Conservation (phyloP, 2,113 vertebrate genomes). For the Galbula dea region DNA sequence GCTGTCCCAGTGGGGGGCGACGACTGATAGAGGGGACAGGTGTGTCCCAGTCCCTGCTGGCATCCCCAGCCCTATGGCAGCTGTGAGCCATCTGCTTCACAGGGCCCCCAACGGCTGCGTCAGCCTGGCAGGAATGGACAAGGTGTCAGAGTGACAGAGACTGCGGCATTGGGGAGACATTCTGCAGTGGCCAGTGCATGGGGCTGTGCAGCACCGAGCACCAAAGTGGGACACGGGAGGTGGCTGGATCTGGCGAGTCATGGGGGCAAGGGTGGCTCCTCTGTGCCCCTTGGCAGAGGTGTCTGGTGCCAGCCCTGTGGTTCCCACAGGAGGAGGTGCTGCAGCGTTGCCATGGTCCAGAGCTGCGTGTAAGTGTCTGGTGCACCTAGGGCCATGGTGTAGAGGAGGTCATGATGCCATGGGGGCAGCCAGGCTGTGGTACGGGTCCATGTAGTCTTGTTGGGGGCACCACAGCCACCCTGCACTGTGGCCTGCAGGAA, state of each 20-base stretch:
- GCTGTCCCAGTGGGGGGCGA: background rate
- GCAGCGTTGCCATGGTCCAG: fast-evolving
- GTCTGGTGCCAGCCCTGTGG: background rate
- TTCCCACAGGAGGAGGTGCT: too few species aligned
- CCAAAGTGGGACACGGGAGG: background rate
- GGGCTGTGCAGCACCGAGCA: background rate
- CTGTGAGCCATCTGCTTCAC: fast-evolving
- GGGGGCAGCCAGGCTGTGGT: background rate
- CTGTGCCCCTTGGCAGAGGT: background rate
- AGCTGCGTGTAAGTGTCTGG: fast-evolving
- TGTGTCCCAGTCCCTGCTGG: background rate
- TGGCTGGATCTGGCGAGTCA: fast-evolving
- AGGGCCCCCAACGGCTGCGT: background rate
- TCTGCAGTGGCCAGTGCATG: fast-evolving
- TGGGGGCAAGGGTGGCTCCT: fast-evolving
- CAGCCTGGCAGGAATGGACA: background rate
- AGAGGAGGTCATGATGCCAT: background rate
- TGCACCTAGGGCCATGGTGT: background rate
- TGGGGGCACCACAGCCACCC: background rate
- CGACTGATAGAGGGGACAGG: fast-evolving
- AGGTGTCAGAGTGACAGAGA: background rate
- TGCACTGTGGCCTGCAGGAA: fast-evolving
- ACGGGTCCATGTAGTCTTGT: background rate
- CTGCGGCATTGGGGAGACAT: background rate
- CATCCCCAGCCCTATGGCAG: background rate